These are phyloP conservation scores for Paracyclopina nana DNA, from an alignment of 1,140 invertebrate species.

Conservation along the genomic window DNA sequence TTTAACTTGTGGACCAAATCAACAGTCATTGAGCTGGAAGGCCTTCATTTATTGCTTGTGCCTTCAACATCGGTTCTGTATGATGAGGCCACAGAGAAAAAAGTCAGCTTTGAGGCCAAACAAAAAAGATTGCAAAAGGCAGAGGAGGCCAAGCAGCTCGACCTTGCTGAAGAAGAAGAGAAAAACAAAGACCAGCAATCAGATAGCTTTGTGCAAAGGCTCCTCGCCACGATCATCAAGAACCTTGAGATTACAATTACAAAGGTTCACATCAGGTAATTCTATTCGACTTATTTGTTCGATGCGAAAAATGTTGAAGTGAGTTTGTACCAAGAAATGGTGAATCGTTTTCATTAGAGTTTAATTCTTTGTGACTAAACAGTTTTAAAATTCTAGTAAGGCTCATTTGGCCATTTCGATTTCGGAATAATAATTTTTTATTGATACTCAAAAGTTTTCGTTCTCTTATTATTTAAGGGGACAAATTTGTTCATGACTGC, in stretches of 20 bases:
- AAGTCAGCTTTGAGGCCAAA: neutral
- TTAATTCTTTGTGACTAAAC: too few species aligned
- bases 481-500: too few species aligned
- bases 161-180: neutral
- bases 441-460: too few species aligned
- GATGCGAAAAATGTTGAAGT: too few species aligned
- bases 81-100: slow-evolving; percentile 10
- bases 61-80: slow-evolving; percentile 3
- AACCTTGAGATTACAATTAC: slow-evolving; percentile 11
- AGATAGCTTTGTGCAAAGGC: neutral
- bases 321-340: too few species aligned
- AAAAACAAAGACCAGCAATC: neutral
- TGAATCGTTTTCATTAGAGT: too few species aligned
- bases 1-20: slow-evolving; percentile 1
- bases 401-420: too few species aligned
- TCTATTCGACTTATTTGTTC: too few species aligned
- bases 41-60: slow-evolving; percentile 4
- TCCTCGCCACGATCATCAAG: slow-evolving; percentile 4
- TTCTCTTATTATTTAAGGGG: too few species aligned
- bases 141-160: slow-evolving; percentile 8
- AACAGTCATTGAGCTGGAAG: neutral
- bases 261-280: slow-evolving; percentile 6
- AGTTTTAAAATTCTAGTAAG: too few species aligned
- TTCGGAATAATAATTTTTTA: too few species aligned
- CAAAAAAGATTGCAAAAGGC: slow-evolving; percentile 4